Base-by-base conservation (phyloP, 1,140 invertebrate species). In the Galleria mellonella region DNA sequence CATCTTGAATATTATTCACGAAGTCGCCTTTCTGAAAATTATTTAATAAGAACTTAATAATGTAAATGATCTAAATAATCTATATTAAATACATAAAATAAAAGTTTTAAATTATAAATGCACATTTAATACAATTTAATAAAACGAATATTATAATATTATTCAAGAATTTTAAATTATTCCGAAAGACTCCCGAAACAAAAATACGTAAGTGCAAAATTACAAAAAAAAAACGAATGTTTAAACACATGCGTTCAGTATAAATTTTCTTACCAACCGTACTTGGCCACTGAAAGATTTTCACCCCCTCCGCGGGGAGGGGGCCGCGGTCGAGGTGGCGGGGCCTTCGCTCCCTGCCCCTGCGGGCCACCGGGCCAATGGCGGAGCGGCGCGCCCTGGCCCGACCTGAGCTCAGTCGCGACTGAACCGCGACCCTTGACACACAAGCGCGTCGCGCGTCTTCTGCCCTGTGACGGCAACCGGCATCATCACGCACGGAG, bases 401-500 rank as follows among this genome's bases (percentile, higher is more conserved):
- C 64, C 74, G 74, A 81, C 78, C 74, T 55, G 68, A 63, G 75
- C 74, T 82, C 81, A 81, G 81, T 81, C 77, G 83, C 77, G 78
- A 62, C 71, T 67, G 61, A 78, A 59, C 60, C 74, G 75, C 77
- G 77, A 83, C 81, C 78, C 78, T 75, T 83, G 78, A 85, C 78
- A 79, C 77, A 77, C 71, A 63, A 51, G 71, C 73, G 72, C 69
- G 62, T 50, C 51, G 64, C 75, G 72, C 71, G 68, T 57, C 55
- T 68, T 45, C 48, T 55, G 49, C 66, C 57, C 55, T 50, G 63
- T 51, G 70, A 66, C 60, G 58, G 55, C 65, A 62, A 82, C 71
- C 81, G 81, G 70, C 73, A 77, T 72, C 81, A 83, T 85, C 84
- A 83, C 81, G 81, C 81, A 84, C 83, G 83, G 83, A 57, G 73